Evolutionary conservation across 2,113 vertebrate genomes (phyloP).

Genomic region (Coptodon rendalli): DNA sequence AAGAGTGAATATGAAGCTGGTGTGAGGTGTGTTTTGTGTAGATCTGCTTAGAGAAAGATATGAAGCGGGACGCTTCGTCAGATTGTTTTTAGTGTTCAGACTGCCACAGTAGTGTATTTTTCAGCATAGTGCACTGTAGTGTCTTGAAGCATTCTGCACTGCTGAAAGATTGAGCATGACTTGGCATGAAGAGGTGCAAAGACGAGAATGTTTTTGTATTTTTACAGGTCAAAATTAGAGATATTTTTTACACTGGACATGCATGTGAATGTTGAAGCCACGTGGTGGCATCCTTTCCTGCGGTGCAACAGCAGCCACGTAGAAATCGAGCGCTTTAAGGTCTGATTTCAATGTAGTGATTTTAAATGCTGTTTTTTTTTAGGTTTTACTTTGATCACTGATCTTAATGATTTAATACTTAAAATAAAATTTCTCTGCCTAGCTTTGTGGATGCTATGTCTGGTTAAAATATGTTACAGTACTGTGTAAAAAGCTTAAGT

Average conservation of each 20-base stretch:
- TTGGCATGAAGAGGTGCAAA: slow-evolving; percentile 23
- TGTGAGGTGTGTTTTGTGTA: neutral
- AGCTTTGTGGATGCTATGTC: neutral
- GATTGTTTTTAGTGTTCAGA: neutral
- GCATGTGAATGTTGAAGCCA: neutral
- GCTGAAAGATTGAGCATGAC: slow-evolving; percentile 30
- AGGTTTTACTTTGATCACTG: neutral
- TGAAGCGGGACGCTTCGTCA: neutral
- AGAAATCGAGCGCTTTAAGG: neutral
- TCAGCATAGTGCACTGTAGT: neutral
- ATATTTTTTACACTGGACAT: neutral
- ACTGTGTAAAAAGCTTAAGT: neutral
- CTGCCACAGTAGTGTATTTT: neutral
- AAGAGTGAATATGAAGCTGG: neutral
- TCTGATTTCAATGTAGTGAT: neutral
- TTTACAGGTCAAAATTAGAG: neutral
- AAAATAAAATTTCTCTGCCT: neutral
- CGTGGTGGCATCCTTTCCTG: neutral
- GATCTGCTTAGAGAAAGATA: neutral
- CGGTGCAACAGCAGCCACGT: neutral
- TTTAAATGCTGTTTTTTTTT: neutral
- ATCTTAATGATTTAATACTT: neutral
- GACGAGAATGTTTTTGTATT: neutral
- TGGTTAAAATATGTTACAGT: neutral
- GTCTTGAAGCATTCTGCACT: slow-evolving; percentile 22